Evolutionary conservation across 92 coral and sea anemone genomes (phyloP).

Genomic region (Pocillopora meandrina): DNA sequence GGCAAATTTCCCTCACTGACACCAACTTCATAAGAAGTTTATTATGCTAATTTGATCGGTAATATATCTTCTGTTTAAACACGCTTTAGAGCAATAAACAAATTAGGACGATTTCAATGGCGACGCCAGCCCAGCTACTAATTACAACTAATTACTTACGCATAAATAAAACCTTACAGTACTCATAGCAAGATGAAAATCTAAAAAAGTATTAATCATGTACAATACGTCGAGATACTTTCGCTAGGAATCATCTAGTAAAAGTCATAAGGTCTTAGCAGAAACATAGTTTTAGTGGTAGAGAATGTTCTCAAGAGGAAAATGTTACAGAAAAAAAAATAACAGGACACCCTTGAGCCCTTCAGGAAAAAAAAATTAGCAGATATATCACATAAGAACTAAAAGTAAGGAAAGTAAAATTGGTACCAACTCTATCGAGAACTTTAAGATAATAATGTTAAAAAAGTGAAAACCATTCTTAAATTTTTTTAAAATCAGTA

Average conservation of each 20-base stretch:
- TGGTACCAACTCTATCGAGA: too few relatives aligned
- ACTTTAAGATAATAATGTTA: not conserved
- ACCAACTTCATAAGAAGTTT: conserved; percentile 14
- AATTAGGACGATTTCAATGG: conserved; percentile 20
- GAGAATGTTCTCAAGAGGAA: too few relatives aligned
- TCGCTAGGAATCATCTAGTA: not conserved
- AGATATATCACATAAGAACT: too few relatives aligned
- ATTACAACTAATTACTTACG: conserved; percentile 32
- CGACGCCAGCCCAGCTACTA: conserved; percentile 1
- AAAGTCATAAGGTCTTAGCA: not conserved
- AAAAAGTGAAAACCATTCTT: not conserved
- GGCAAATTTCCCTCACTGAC: conserved; percentile 2
- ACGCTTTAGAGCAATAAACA: conserved; percentile 37
- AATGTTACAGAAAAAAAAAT: too few relatives aligned
- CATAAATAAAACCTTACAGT: not conserved
- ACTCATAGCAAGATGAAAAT: not conserved
- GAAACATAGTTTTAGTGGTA: not conserved
- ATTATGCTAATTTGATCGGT: conserved; percentile 33
- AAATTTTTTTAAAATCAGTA: not conserved
- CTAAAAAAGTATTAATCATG: not conserved
- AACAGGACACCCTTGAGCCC: too few relatives aligned
- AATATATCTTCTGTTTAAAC: conserved; percentile 33
- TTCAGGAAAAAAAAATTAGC: too few relatives aligned
- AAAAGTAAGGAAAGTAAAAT: too few relatives aligned
- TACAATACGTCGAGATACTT: not conserved